A percentile compares a stretch with the other conserved stretches of the same genome.
phyloP scores from a whole-genome alignment of 2,888 invertebrate genomes.

The Erannis defoliaria region DNA sequence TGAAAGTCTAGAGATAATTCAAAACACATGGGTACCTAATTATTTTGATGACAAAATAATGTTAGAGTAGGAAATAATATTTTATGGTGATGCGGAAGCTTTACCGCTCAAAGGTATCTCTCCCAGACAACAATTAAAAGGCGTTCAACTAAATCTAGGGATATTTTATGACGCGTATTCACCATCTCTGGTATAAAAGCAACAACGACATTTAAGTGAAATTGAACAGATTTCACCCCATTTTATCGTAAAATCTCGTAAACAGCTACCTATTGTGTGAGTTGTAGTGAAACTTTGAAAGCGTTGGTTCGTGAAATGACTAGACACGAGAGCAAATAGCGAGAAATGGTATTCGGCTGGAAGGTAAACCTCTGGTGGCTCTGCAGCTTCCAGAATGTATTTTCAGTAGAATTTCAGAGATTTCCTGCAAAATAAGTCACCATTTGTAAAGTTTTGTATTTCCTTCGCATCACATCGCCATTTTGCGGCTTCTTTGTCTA shows the following conservation, averaged over 20 bases:
- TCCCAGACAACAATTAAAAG: background rate
- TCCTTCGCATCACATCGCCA: no score
- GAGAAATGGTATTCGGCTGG: no score
- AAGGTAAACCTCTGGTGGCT: no score
- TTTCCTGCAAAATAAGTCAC: no score
- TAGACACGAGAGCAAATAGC: background rate
- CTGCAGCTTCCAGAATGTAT: no score
- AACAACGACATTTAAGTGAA: conserved; percentile 13
- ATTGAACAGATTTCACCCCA: conserved; percentile 16
- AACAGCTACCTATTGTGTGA: background rate
- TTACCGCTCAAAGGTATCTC: background rate
- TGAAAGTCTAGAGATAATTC: no score
- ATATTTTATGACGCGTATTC: background rate
- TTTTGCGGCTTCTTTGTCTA: no score
- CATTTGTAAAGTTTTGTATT: no score
- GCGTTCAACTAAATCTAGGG: background rate
- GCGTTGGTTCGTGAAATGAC: background rate
- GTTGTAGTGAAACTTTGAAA: conserved; percentile 5
- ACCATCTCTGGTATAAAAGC: background rate
- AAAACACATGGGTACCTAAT: no score
- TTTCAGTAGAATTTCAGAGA: no score
- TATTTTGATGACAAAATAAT: no score
- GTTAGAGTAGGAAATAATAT: background rate
- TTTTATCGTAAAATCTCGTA: conserved; percentile 11
- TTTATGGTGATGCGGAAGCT: background rate